phyloP scores from a whole-genome alignment of 2,888 invertebrate species.

The Scrobipalpa costella region DNA sequence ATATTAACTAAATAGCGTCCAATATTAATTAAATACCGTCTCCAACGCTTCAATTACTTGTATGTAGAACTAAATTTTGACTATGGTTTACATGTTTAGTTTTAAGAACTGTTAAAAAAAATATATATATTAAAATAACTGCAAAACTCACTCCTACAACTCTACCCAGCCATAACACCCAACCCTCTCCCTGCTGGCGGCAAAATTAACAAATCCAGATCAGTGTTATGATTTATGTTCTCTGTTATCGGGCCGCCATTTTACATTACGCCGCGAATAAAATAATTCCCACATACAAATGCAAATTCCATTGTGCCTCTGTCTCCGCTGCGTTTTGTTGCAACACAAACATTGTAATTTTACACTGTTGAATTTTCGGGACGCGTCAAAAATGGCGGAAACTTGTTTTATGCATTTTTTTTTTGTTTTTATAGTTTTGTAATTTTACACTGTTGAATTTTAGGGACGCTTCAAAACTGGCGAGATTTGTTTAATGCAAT shows the following conservation, averaged over 20 bases:
- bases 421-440: neutral
- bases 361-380: slow-evolving; percentile 35
- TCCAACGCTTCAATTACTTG: no score
- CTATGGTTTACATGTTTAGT: no score
- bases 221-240: slow-evolving; percentile 71
- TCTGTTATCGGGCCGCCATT: slow-evolving; percentile 50
- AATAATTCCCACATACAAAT: slow-evolving; percentile 58
- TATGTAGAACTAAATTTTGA: no score
- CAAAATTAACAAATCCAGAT: slow-evolving; percentile 73
- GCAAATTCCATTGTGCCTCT: slow-evolving; percentile 49
- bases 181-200: slow-evolving; percentile 45
- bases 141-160: slow-evolving; percentile 11
- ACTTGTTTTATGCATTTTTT: neutral
- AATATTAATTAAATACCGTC: no score
- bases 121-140: no score
- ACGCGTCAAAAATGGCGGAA: slow-evolving; percentile 27
- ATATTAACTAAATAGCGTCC: no score
- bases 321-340: slow-evolving; percentile 42
- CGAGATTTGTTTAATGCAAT: neutral
- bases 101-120: no score
- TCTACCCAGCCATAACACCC: slow-evolving; percentile 37
- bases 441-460: slow-evolving; percentile 33
- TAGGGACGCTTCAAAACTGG: slow-evolving; percentile 31
- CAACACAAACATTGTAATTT: slow-evolving; percentile 27
- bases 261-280: slow-evolving; percentile 54